Evolutionary conservation across 2,797 vertebrate species (phyloP).

Genomic region (Florisuga fusca): DNA sequence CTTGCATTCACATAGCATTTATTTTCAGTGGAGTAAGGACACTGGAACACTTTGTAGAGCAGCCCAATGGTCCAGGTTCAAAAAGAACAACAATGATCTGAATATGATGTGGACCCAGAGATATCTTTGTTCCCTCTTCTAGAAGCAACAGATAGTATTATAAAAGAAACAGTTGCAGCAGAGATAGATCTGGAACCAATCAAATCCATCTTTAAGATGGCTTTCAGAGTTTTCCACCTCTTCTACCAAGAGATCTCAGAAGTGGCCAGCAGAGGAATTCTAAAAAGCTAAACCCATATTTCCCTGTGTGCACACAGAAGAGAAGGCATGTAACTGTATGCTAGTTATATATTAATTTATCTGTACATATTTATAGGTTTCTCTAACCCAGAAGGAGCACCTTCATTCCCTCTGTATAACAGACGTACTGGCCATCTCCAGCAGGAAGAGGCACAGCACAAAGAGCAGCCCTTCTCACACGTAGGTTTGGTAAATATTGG

Average conservation of each 20-base stretch:
- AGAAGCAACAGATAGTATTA: neutral
- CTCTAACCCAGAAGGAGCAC: neutral
- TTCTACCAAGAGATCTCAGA: neutral
- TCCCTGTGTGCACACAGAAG: neutral
- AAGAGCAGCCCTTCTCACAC: neutral
- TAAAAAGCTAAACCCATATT: neutral
- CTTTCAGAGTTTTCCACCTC: neutral
- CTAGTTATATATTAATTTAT: neutral
- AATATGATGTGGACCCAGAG: neutral
- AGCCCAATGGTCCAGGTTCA: neutral
- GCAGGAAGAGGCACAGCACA: neutral
- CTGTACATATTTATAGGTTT: fast-evolving
- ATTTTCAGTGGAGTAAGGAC: fast-evolving
- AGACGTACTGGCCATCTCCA: neutral
- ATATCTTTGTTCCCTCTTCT: neutral
- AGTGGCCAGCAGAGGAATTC: neutral
- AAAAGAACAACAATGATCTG: neutral
- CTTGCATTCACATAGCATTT: neutral
- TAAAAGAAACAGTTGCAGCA: neutral
- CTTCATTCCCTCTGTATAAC: neutral
- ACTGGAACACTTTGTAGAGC: neutral
- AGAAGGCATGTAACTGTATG: neutral
- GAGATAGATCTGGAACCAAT: neutral
- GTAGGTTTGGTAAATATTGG: neutral
- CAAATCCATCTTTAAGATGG: neutral